These are phyloP conservation scores for Trichechus manatus DNA, from an alignment of 2,113 vertebrate genomes.

Conservation along the genomic window DNA sequence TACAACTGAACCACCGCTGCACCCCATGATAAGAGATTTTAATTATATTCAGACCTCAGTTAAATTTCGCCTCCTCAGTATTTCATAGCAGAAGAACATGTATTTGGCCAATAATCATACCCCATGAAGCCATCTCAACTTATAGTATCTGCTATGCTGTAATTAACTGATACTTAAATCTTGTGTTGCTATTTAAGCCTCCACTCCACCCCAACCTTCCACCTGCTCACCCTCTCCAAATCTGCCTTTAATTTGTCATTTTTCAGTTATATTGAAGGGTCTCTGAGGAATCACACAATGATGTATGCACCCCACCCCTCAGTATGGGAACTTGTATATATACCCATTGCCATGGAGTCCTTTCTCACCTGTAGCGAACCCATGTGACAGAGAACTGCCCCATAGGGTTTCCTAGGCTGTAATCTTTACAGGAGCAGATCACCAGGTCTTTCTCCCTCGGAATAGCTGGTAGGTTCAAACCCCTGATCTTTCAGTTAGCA, in stretches of 20 bases:
- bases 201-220: too few species aligned
- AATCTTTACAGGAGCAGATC: not conserved
- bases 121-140: rapidly evolving
- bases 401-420: not conserved
- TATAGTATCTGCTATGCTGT: rapidly evolving
- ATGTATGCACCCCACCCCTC: too few species aligned
- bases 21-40: not conserved
- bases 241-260: not conserved
- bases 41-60: not conserved
- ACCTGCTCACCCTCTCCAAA: not conserved
- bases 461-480: not conserved
- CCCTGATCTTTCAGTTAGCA: not conserved
- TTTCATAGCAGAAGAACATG: not conserved
- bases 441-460: not conserved
- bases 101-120: too few species aligned
- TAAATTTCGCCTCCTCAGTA: not conserved
- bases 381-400: not conserved
- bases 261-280: not conserved
- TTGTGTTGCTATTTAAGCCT: not conserved
- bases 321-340: rapidly evolving
- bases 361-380: too few species aligned
- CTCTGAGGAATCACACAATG: not conserved
- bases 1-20: not conserved
- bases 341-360: not conserved
- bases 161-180: not conserved